Conservation (phyloP, 2,113 vertebrate species). For the Hassar affinis region DNA sequence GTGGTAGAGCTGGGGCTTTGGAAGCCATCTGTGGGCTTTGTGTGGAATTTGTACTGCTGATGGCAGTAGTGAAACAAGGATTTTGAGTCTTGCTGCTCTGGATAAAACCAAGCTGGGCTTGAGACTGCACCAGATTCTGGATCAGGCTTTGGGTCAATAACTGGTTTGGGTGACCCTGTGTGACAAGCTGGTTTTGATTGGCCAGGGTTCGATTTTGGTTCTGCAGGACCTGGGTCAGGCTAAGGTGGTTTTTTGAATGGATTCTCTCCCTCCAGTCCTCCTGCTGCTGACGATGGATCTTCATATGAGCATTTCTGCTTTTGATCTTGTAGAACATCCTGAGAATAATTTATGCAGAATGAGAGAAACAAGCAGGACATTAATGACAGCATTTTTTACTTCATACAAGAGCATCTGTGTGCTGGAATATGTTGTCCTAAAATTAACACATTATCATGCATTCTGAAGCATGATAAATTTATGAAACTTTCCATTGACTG, state of each 20-base stretch:
- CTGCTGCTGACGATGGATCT: slow-evolving; percentile 78
- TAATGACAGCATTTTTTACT: too few relatives aligned
- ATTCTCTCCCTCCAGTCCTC: slow-evolving; percentile 67
- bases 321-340: slow-evolving; percentile 83
- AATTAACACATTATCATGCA: neutral
- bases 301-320: slow-evolving; percentile 82
- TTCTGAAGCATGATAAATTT: neutral
- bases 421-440: too few relatives aligned
- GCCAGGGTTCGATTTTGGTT: slow-evolving; percentile 61
- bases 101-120: slow-evolving; percentile 45
- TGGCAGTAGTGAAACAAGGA: slow-evolving; percentile 17
- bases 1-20: slow-evolving; percentile 26
- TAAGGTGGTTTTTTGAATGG: slow-evolving; percentile 57
- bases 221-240: slow-evolving; percentile 45
- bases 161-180: slow-evolving; percentile 39
- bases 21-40: slow-evolving; percentile 30
- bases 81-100: slow-evolving; percentile 42
- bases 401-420: neutral
- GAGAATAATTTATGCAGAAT: neutral
- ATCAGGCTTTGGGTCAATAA: slow-evolving; percentile 48
- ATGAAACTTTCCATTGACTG: neutral
- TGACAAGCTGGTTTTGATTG: slow-evolving; percentile 38
- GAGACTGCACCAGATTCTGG: slow-evolving; percentile 51
- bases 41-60: slow-evolving; percentile 1
- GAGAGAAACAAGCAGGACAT: neutral